Percentiles rank a stretch among this genome's conserved stretches.
Evolutionary conservation across 2,113 vertebrate genomes (phyloP).

Genomic region (Ibidorhyncha struthersii): DNA sequence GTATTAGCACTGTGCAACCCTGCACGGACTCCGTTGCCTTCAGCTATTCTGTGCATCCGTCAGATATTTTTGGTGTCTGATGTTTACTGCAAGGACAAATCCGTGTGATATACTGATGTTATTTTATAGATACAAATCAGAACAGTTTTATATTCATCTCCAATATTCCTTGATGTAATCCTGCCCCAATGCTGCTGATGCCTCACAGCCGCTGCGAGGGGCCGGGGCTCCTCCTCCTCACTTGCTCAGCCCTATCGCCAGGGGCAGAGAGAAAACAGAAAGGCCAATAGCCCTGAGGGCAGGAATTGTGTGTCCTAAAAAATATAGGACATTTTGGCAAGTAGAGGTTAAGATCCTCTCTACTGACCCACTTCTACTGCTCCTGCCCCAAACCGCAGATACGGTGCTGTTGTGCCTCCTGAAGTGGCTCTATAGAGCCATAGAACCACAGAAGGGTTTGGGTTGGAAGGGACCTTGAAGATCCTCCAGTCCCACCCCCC

Average conservation of each 20-base stretch:
- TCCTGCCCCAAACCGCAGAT: neutral
- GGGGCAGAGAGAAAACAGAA: neutral
- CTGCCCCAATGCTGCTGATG: too few species aligned
- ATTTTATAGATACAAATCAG: neutral
- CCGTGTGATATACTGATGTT: too few species aligned
- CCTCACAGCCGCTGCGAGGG: rapidly evolving
- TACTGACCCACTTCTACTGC: neutral
- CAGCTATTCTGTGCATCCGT: neutral
- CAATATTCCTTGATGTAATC: neutral
- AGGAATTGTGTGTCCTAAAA: neutral
- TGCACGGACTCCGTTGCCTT: neutral
- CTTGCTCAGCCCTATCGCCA: neutral
- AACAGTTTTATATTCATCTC: neutral
- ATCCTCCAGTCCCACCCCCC: neutral
- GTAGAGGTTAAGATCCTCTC: neutral
- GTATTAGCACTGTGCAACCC: neutral
- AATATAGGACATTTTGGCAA: rapidly evolving
- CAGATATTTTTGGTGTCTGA: neutral
- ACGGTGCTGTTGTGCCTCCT: neutral
- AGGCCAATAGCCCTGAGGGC: rapidly evolving
- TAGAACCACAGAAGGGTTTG: neutral
- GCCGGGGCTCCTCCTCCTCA: neutral
- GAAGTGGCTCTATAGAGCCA: neutral
- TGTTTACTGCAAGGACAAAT: neutral
- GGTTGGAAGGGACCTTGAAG: neutral